Conservation (phyloP, 2,113 vertebrate genomes). For the rabbit (Oryctolagus cuniculus) region DNA sequence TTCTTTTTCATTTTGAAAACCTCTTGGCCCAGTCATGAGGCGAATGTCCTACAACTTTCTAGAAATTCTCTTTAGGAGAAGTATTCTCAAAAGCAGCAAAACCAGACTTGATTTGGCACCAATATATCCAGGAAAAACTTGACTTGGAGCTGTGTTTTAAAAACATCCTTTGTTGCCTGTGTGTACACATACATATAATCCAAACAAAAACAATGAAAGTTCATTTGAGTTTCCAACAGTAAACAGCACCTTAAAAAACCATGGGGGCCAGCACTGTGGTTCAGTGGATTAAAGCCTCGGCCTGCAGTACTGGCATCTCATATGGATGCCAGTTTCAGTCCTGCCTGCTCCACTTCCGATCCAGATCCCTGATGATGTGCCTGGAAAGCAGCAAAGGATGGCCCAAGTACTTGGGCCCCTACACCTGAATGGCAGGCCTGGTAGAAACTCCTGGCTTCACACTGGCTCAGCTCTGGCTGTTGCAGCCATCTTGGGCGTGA, state of each 20-base stretch:
- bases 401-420: no score
- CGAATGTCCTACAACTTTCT: accelerated
- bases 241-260: conserved; percentile 17
- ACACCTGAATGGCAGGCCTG: no score
- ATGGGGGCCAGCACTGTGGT: no score
- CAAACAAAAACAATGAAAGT: not conserved
- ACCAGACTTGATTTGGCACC: not conserved
- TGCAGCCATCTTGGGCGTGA: no score
- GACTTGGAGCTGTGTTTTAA: conserved; percentile 6
- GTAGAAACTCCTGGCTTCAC: no score
- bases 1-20: conserved; percentile 56
- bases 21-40: conserved; percentile 10
- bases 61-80: conserved; percentile 47
- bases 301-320: no score
- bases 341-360: no score
- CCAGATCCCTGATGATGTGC: no score
- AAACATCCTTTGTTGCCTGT: not conserved
- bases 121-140: not conserved
- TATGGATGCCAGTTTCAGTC: no score
- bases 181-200: not conserved
- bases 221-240: not conserved
- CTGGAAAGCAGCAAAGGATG: no score
- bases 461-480: no score
- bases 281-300: no score
- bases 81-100: conserved; percentile 16